Conservation (phyloP, 2,888 invertebrate genomes). For the Orthonychiurus folsomi region DNA sequence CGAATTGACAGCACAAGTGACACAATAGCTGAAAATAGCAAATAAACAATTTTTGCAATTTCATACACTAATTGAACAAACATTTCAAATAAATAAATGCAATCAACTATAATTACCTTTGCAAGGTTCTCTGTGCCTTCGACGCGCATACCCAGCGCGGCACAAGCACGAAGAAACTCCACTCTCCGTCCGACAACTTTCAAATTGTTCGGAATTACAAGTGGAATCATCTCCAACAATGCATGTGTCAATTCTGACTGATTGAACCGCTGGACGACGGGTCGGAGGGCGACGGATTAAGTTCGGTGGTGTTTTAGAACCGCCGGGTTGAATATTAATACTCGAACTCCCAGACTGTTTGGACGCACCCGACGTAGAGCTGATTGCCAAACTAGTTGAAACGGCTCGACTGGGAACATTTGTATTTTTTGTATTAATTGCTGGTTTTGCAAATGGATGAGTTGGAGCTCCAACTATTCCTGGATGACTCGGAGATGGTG, state of each 20-base stretch:
- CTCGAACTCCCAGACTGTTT: conserved; percentile 9
- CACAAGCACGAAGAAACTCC: conserved; percentile 84
- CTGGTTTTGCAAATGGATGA: conserved; percentile 21
- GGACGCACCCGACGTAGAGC: neutral
- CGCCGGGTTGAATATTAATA: too few species aligned
- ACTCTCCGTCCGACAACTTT: conserved; percentile 73
- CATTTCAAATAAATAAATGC: neutral
- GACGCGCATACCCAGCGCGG: conserved; percentile 59
- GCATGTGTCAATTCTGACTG: conserved; percentile 72
- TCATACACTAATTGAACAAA: neutral
- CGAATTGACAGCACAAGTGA: conserved; percentile 68
- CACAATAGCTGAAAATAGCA: conserved; percentile 53
- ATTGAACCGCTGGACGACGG: conserved; percentile 31
- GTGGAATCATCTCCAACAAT: conserved; percentile 88
- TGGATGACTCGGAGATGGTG: conserved; percentile 10
- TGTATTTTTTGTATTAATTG: conserved; percentile 19
- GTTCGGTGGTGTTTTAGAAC: conserved; percentile 29
- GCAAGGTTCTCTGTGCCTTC: conserved; percentile 66
- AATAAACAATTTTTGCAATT: conserved; percentile 21
- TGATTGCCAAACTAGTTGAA: conserved; percentile 18
- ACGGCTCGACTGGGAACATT: conserved; percentile 25
- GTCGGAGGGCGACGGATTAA: conserved; percentile 35
- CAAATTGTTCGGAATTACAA: conserved; percentile 77
- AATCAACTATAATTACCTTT: conserved; percentile 47
- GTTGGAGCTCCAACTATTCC: conserved; percentile 31